phyloP scores from a whole-genome alignment of 2,113 vertebrate genomes.

The Irena cyanogastra region DNA sequence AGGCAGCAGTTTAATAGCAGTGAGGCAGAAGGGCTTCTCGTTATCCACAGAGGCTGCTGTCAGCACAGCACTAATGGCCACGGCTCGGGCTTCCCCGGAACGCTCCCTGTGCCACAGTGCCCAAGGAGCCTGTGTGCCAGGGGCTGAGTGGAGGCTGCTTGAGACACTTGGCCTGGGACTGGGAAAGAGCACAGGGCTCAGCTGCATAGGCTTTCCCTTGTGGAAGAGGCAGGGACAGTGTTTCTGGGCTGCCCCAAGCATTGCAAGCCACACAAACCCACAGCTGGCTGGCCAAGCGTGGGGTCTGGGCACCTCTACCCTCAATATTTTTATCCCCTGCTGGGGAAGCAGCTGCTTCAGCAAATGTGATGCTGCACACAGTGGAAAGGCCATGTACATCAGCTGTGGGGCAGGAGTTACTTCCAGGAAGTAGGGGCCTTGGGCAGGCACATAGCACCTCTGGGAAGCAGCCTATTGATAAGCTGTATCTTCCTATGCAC shows the following conservation, averaged over 20 bases:
- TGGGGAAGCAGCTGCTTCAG: neutral
- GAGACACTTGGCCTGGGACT: neutral
- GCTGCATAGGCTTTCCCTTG: neutral
- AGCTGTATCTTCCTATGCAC: neutral
- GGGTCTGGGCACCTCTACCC: neutral
- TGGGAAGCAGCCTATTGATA: neutral
- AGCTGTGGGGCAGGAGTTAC: neutral
- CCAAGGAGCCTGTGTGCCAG: fast-evolving
- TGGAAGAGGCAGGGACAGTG: neutral
- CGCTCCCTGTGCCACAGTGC: fast-evolving
- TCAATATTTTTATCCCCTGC: neutral
- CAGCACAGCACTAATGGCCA: slow-evolving; percentile 45
- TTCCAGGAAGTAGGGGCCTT: neutral
- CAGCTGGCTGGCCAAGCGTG: fast-evolving
- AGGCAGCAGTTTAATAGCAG: slow-evolving; percentile 65
- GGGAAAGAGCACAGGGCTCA: neutral
- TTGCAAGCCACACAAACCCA: neutral
- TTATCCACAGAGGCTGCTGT: slow-evolving; percentile 48
- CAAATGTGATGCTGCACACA: neutral
- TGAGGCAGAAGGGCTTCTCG: slow-evolving; percentile 58
- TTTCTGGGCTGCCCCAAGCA: neutral
- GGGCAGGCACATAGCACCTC: neutral
- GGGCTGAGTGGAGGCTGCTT: neutral
- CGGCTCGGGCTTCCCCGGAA: slow-evolving; percentile 35
- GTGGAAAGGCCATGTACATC: neutral